Percentiles rank a stretch among this genome's conserved stretches.
phyloP scores from a whole-genome alignment of 2,888 invertebrate genomes.

The Brachyptera putata region DNA sequence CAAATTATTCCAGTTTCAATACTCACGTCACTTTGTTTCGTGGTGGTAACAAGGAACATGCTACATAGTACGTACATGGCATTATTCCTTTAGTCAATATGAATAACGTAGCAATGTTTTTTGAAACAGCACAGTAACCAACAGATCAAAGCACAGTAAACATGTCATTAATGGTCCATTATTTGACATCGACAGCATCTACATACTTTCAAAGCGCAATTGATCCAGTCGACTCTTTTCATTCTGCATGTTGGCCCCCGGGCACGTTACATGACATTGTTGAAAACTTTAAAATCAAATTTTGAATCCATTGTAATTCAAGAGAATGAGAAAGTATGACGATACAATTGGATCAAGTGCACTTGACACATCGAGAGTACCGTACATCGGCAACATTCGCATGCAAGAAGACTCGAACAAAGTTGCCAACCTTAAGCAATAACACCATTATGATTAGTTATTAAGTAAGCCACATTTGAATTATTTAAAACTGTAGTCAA shows the following conservation, averaged over 20 bases:
- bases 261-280: too few relatives aligned
- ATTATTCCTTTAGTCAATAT: not conserved
- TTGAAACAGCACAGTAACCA: not conserved
- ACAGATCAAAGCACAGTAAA: constrained; percentile 8
- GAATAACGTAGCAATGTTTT: constrained; percentile 15
- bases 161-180: not conserved
- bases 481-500: not conserved
- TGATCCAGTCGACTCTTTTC: too few relatives aligned
- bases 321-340: not conserved
- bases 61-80: not conserved
- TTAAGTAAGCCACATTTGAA: not conserved
- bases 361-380: not conserved
- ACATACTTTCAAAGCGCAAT: not conserved
- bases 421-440: not conserved
- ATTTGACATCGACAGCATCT: not conserved
- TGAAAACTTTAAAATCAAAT: not conserved
- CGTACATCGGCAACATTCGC: not conserved
- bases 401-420: not conserved
- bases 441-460: not conserved
- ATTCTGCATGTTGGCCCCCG: too few relatives aligned
- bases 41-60: constrained; percentile 15
- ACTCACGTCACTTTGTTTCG: constrained; percentile 5
- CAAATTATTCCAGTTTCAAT: constrained; percentile 9
- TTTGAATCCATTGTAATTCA: not conserved
- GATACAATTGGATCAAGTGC: not conserved